Evolutionary conservation across 1,140 invertebrate genomes (phyloP).

Genomic region (Drosophila biarmipes): DNA sequence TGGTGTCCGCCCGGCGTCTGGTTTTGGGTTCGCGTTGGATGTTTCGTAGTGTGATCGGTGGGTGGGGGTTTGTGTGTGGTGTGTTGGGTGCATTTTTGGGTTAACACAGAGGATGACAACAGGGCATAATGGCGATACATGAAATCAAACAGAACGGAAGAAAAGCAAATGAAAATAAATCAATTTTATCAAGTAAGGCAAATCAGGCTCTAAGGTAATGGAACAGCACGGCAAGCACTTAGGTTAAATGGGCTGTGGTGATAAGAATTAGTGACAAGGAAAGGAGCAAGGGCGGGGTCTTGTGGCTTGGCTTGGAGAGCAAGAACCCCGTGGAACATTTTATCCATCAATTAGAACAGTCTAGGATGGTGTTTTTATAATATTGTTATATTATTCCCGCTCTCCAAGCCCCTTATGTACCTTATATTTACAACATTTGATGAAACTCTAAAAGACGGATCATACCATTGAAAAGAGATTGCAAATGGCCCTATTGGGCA

Average conservation of each 20-base stretch:
- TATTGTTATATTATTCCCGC: not conserved
- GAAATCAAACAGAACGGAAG: slow-evolving; percentile 64
- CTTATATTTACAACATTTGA: not conserved
- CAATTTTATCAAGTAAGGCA: slow-evolving; percentile 20
- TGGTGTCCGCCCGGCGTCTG: slow-evolving; percentile 78
- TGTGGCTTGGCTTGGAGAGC: not conserved
- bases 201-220: slow-evolving; percentile 7
- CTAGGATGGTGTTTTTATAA: no score
- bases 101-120: slow-evolving; percentile 69
- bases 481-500: not conserved
- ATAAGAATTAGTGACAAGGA: slow-evolving; percentile 41
- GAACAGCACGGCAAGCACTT: not conserved
- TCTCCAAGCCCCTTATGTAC: not conserved
- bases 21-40: slow-evolving; percentile 2
- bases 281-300: not conserved
- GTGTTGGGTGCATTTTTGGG: slow-evolving; percentile 24
- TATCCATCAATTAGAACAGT: no score
- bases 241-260: slow-evolving; percentile 1
- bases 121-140: slow-evolving; percentile 63
- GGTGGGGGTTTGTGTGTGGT: slow-evolving; percentile 20
- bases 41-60: slow-evolving; percentile 2
- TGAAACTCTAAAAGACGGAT: not conserved
- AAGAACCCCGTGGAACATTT: not conserved
- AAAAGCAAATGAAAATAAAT: slow-evolving; percentile 58
- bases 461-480: not conserved